Base-by-base conservation (phyloP, 2,888 invertebrate genomes). In the Ceraclea dissimilis region DNA sequence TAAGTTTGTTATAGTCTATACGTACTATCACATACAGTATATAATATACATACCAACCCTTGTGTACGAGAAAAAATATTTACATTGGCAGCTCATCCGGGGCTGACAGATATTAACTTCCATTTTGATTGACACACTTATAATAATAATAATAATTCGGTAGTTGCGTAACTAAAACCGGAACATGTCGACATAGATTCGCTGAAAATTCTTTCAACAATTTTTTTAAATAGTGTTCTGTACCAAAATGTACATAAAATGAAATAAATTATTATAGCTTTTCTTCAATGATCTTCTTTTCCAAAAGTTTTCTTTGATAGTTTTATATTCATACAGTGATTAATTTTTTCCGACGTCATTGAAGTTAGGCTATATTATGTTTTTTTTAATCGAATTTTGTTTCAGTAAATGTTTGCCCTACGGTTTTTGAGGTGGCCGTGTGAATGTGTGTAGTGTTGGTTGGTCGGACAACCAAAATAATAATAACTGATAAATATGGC, bases 341-440 rank as follows among this genome's bases (percentile, higher is more conserved):
- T 1, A 16, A 13, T 39, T 26, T 20, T 50, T 18, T 31, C n/a
- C 5, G 10, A 26, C 26, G 26, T n/a, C 39, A 53, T 56, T 56
- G 56, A 51, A 54, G 56, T 44, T 19, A 20, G 51, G 48, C 56
- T 59, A 58, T 53, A 13, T 8, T 8, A 8, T 39, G 13, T 39
- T 16, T 39, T 39, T n/a, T 39, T 39, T 8, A n/a, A 39, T n/a
- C 13, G 53, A 44, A 52, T 60, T 60, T 53, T 52, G 58, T 67
- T 70, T 68, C 68, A 74, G 73, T 71, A 70, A 70, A 72, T 73
- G 73, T 70, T 70, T 63, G 57, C 63, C 67, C 68, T 69, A 71
- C 66, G 67, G 67, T 71, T 72, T 73, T 72, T 72, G 71, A 70
- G 69, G 69, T 69, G 75, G 72, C 68, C 71, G 72, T 70, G 76